Evolutionary conservation across 2,113 vertebrate genomes (phyloP).

Genomic region (Pseudopodoces humilis): DNA sequence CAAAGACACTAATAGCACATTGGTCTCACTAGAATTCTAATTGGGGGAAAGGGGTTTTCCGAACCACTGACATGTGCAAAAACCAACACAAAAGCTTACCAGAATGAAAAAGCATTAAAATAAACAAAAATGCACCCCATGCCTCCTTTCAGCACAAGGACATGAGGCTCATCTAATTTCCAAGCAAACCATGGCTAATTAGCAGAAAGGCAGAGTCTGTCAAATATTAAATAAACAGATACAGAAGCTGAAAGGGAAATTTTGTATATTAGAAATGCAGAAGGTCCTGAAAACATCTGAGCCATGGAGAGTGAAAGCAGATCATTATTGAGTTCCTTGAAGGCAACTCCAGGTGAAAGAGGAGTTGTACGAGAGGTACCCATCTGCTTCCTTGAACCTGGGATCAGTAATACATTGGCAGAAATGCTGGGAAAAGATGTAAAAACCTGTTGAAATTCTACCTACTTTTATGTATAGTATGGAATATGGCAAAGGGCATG

Average conservation of each 20-base stretch:
- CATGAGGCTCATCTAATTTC: neutral
- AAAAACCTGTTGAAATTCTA: neutral
- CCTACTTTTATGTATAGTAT: neutral
- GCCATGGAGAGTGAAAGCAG: neutral
- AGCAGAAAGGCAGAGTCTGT: neutral
- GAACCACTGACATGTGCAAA: neutral
- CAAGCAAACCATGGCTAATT: neutral
- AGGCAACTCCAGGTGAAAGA: neutral
- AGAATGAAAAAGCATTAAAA: neutral
- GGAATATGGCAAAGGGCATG: neutral
- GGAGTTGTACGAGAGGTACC: neutral
- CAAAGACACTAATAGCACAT: neutral
- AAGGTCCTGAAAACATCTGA: neutral
- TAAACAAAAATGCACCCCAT: neutral
- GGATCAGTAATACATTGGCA: neutral
- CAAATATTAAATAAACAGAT: neutral
- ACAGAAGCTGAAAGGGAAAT: neutral
- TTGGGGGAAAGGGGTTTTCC: fast-evolving
- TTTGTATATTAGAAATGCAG: neutral
- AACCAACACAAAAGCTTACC: neutral
- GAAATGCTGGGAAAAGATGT: neutral
- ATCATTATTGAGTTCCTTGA: neutral
- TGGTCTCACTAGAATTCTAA: neutral
- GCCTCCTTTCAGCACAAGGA: neutral
- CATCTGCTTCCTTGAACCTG: neutral